These are phyloP conservation scores for Tiliqua scincoides DNA, from an alignment of 2,113 vertebrate genomes.

Conservation along the genomic window DNA sequence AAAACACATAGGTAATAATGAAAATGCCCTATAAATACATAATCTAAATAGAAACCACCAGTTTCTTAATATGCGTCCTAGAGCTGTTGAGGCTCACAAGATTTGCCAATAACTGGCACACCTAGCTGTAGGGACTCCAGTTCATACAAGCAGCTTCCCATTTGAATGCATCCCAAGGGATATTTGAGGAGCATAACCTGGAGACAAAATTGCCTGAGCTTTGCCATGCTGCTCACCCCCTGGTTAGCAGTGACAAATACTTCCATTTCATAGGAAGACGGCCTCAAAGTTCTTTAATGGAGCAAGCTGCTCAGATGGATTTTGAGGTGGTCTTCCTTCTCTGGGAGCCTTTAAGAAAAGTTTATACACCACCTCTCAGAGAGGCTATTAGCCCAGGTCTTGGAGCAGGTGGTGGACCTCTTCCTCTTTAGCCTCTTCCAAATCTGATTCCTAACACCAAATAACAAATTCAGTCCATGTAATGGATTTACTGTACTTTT, in stretches of 20 bases:
- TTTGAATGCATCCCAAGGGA: not conserved
- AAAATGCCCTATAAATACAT: no score
- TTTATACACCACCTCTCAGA: not conserved
- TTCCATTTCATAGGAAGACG: not conserved
- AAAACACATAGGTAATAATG: no score
- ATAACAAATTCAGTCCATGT: slow-evolving; percentile 22
- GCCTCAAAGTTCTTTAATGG: not conserved
- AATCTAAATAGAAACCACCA: no score
- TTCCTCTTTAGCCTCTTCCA: slow-evolving; percentile 43
- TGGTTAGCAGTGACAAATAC: not conserved
- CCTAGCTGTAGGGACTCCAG: not conserved
- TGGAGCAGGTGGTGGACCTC: slow-evolving; percentile 14
- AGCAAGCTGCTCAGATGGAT: not conserved
- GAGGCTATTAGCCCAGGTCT: not conserved
- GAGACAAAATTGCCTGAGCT: not conserved
- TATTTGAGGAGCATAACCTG: not conserved
- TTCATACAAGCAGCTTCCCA: not conserved
- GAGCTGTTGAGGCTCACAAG: not conserved
- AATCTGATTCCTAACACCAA: slow-evolving; percentile 24
- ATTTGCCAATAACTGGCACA: not conserved
- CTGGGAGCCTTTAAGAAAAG: not conserved
- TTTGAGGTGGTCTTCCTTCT: not conserved
- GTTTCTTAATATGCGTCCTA: not conserved
- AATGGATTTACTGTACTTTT: slow-evolving; percentile 66
- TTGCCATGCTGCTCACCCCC: not conserved